phyloP scores from a whole-genome alignment of 92 coral and sea anemone genomes.

The Meandrina meandrites region DNA sequence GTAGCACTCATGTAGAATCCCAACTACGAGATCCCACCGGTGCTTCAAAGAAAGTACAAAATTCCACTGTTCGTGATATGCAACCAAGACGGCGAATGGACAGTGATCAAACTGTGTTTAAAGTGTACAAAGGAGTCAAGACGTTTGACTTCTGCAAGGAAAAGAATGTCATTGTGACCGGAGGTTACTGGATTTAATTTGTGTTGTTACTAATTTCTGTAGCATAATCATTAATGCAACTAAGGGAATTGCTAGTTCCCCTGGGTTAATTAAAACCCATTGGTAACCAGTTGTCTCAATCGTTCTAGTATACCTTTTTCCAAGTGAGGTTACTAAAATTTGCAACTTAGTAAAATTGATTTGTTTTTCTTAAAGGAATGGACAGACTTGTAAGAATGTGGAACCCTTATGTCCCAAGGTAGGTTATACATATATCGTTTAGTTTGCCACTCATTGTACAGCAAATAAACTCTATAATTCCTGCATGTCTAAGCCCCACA shows the following conservation, averaged over 20 bases:
- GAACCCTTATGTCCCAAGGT: conserved; percentile 99
- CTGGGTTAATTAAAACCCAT: background rate
- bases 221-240: background rate
- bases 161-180: conserved; percentile 93
- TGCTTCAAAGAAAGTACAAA: conserved; percentile 61
- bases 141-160: conserved; percentile 97
- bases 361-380: conserved; percentile 70
- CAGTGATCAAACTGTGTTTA: conserved; percentile 93
- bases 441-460: background rate
- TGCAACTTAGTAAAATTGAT: too few species aligned
- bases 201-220: background rate
- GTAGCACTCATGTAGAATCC: conserved; percentile 90
- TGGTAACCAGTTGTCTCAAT: background rate
- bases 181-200: conserved; percentile 75
- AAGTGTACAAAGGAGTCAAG: conserved; percentile 96
- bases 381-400: conserved; percentile 94
- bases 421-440: background rate
- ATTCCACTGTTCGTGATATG: conserved; percentile 60
- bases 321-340: too few species aligned
- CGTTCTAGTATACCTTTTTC: background rate
- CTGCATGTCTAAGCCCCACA: background rate
- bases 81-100: conserved; percentile 93
- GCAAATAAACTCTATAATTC: background rate
- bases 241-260: background rate
- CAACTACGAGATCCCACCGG: conserved; percentile 62